phyloP scores from a whole-genome alignment of 2,888 invertebrate genomes.

The Luperina testacea region DNA sequence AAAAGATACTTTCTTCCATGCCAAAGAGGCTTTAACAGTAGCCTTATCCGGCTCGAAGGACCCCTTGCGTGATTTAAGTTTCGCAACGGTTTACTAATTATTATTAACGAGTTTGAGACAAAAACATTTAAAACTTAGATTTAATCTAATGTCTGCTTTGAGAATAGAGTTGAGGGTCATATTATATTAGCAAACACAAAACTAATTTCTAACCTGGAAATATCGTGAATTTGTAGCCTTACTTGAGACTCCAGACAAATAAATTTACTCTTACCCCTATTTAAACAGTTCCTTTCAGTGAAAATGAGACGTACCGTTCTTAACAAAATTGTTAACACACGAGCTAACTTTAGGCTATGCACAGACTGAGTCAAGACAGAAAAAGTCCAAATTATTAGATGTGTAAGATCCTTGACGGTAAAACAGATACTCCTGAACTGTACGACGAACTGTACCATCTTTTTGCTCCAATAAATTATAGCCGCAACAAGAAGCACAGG shows the following conservation, averaged over 20 bases:
- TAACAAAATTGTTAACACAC: slow-evolving; percentile 1
- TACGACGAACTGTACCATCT: too few relatives aligned
- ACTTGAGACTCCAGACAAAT: slow-evolving; percentile 26
- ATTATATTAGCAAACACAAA: not conserved
- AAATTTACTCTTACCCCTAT: not conserved
- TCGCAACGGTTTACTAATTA: too few relatives aligned
- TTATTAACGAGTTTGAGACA: too few relatives aligned
- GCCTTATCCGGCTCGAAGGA: too few relatives aligned
- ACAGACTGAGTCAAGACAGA: not conserved
- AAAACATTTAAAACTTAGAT: not conserved
- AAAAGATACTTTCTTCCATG: too few relatives aligned
- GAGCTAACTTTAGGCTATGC: not conserved
- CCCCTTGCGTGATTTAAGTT: too few relatives aligned
- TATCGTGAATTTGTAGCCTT: not conserved
- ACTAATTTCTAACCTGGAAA: slow-evolving; percentile 3
- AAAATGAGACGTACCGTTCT: slow-evolving; percentile 9
- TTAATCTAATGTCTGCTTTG: not conserved
- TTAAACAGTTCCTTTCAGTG: not conserved
- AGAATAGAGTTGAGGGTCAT: not conserved
- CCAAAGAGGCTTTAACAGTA: too few relatives aligned
- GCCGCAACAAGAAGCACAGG: too few relatives aligned
- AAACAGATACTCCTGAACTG: too few relatives aligned
- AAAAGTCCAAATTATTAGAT: too few relatives aligned
- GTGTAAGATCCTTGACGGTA: too few relatives aligned
- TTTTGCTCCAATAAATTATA: too few relatives aligned